These are phyloP conservation scores for Mystacides longicornis DNA, from an alignment of 2,888 invertebrate species.

Conservation along the genomic window DNA sequence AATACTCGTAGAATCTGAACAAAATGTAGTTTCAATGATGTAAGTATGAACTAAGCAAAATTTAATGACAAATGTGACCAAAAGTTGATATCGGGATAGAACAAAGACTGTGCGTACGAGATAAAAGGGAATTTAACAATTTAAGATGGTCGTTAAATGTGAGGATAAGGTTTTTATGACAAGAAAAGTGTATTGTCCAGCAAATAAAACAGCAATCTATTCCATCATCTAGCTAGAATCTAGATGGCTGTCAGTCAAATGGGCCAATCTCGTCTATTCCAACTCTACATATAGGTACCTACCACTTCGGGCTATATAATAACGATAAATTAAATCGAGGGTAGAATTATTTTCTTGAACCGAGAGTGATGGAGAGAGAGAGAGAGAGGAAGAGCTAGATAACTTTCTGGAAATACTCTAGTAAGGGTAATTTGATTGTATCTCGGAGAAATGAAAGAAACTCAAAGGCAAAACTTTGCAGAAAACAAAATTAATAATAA, in stretches of 20 bases:
- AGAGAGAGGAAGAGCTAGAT: background rate
- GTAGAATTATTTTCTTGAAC: background rate
- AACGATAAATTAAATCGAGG: background rate
- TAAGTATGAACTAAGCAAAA: background rate
- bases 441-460: background rate
- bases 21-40: too few relatives aligned
- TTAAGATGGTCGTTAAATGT: background rate
- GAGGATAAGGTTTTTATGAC: background rate
- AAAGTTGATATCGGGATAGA: background rate
- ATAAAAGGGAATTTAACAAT: background rate
- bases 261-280: background rate
- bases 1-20: too few relatives aligned
- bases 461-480: background rate
- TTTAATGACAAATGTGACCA: background rate
- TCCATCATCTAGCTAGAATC: slow-evolving; percentile 1
- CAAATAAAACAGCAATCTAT: background rate
- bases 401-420: slow-evolving; percentile 2
- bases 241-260: background rate
- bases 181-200: slow-evolving; percentile 1
- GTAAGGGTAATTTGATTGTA: background rate
- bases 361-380: background rate
- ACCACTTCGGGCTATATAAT: background rate
- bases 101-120: background rate
- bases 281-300: too few relatives aligned
- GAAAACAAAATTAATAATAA: slow-evolving; percentile 2